A percentile compares a stretch with the other conserved stretches of the same genome.
Evolutionary conservation across 2,797 vertebrate genomes (phyloP).

Genomic region (Spinus olivaceus): DNA sequence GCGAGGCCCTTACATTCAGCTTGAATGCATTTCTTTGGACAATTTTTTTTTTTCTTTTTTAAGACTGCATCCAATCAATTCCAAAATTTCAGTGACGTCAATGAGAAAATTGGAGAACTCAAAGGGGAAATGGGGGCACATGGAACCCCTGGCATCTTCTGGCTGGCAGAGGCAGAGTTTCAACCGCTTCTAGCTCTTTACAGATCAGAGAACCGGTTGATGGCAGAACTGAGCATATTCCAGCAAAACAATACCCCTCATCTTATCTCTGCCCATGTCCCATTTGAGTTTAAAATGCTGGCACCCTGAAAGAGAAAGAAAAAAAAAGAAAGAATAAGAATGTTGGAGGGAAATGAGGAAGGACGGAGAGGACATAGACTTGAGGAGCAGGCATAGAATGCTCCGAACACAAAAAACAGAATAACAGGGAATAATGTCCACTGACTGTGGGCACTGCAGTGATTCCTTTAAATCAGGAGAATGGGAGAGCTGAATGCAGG

Average conservation of each 20-base stretch:
- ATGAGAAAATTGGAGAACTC: slow-evolving; percentile 47
- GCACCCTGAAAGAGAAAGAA: slow-evolving; percentile 61
- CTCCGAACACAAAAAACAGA: neutral
- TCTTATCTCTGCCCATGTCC: slow-evolving; percentile 66
- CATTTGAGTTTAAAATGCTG: slow-evolving; percentile 62
- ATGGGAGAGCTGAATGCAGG: neutral
- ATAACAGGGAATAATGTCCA: neutral
- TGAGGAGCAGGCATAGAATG: neutral
- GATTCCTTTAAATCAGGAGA: neutral
- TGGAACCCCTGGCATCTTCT: slow-evolving; percentile 60
- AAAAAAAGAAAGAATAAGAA: slow-evolving; percentile 65
- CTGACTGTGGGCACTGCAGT: neutral
- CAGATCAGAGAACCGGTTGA: slow-evolving; percentile 62
- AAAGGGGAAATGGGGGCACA: slow-evolving; percentile 25
- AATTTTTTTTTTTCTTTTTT: slow-evolving; percentile 28
- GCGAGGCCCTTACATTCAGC: slow-evolving; percentile 54
- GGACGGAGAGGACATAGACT: slow-evolving; percentile 14
- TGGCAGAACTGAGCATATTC: slow-evolving; percentile 60
- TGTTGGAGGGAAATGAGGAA: slow-evolving; percentile 30
- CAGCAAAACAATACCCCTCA: slow-evolving; percentile 66
- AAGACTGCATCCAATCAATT: slow-evolving; percentile 46
- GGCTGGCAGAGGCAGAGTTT: slow-evolving; percentile 58
- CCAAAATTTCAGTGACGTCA: slow-evolving; percentile 56
- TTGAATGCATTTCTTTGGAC: slow-evolving; percentile 50
- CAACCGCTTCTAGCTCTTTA: slow-evolving; percentile 61